Evolutionary conservation across 2,113 vertebrate genomes (phyloP), one percentile per base, ranked within the genome.

Genomic region (Dinomys branickii): DNA sequence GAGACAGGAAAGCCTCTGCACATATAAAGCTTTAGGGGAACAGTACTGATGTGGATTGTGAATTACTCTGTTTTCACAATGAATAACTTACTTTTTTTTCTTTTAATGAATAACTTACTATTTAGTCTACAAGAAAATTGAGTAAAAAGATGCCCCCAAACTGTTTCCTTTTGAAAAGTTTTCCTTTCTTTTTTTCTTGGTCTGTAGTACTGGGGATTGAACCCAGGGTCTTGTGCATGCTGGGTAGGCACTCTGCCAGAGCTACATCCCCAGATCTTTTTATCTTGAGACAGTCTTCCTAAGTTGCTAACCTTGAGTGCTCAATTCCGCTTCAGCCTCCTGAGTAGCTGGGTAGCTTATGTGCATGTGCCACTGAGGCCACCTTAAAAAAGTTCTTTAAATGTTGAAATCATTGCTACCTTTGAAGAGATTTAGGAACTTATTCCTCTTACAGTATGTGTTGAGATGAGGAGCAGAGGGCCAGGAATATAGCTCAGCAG

Each of bases 61-160:
- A 91, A 90, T 89, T 38, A 89, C 35, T 12, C 28, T 85, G 58
- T 82, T 59, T 28, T 78, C 90, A 1, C 84, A 93, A 67, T 93
- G 26, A 86, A 17, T 78, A 88, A 91, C 4, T n/a, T 59, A 35
- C 11, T 59, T 17, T 33, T 38, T 52, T n/a, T n/a, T n/a, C n/a
- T n/a, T 92, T 1, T 86, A 93, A 67, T 93, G 26, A 86, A 17
- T 78, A 88, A 91, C 4, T n/a, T 59, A 35, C 11, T 59, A 22
- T 33, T 38, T 52, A 19, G 17, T n/a, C 38, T 58, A 96, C 26
- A 85, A 91, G 9, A 35, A 94, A 86, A 94, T 35, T 35, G 33
- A 63, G 83, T 86, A 38, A 87, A 88, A 83, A 59, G 9, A 78
- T 56, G 38, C 1, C 86, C 82, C 30, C 28, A 24, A 95, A 83